These are phyloP conservation scores for Argyresthia goedartella DNA, from an alignment of 2,888 invertebrate species.

Conservation along the genomic window DNA sequence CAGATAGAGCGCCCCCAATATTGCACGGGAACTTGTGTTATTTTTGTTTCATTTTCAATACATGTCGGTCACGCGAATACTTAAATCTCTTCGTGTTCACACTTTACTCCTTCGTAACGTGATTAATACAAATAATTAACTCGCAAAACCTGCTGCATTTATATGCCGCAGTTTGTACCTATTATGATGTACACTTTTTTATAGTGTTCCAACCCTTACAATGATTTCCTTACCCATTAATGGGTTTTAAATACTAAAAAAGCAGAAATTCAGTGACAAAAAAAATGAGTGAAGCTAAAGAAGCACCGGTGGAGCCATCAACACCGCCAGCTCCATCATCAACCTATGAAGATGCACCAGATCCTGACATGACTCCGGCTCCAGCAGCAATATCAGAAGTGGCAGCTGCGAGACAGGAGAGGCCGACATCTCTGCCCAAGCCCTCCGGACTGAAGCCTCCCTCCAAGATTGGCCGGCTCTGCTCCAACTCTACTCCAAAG, in stretches of 20 bases:
- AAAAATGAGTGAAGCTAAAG: slow-evolving; percentile 56
- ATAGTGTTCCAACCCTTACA: slow-evolving; percentile 7
- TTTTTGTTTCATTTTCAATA: slow-evolving; percentile 48
- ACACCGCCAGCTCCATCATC: slow-evolving; percentile 31
- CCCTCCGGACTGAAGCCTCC: slow-evolving; percentile 75
- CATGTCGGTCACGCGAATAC: slow-evolving; percentile 40
- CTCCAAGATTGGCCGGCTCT: slow-evolving; percentile 76
- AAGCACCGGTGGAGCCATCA: slow-evolving; percentile 24
- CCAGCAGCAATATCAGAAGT: slow-evolving; percentile 25
- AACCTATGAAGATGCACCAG: slow-evolving; percentile 41
- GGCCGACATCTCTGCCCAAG: slow-evolving; percentile 58
- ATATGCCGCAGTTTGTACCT: too few species aligned
- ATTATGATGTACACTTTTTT: slow-evolving; percentile 26
- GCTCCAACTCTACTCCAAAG: slow-evolving; percentile 74
- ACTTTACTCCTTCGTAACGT: too few species aligned
- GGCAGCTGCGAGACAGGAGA: slow-evolving; percentile 13
- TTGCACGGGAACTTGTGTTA: slow-evolving; percentile 65
- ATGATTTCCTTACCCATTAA: background rate
- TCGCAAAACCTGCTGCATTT: too few species aligned
- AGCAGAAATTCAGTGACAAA: slow-evolving; percentile 25
- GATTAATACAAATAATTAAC: too few species aligned
- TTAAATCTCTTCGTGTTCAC: slow-evolving; percentile 29
- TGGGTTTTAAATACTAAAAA: slow-evolving; percentile 9
- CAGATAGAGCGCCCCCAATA: slow-evolving; percentile 57
- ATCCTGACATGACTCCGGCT: slow-evolving; percentile 20